Percentiles rank a stretch among this genome's conserved stretches.
These are phyloP conservation scores for Aspidoscelis tigris DNA, from an alignment of 2,113 vertebrate genomes.

Conservation along the genomic window DNA sequence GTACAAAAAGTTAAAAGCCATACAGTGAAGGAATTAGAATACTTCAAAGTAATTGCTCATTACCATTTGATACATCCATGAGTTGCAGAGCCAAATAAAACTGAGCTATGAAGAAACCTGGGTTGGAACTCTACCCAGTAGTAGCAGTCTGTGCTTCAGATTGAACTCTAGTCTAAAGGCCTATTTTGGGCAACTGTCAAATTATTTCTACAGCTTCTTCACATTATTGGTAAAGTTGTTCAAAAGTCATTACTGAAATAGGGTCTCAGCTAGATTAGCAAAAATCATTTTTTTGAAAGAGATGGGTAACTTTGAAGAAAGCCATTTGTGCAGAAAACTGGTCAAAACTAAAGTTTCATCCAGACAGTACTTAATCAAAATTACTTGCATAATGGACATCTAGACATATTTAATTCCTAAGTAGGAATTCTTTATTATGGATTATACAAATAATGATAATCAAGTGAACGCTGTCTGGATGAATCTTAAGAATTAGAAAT, in stretches of 20 bases:
- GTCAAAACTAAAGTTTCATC: too few relatives aligned
- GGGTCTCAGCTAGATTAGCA: background rate
- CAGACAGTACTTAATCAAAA: too few relatives aligned
- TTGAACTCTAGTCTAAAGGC: background rate
- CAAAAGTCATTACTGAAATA: background rate
- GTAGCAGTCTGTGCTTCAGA: background rate
- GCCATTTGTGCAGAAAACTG: background rate
- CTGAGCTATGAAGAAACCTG: background rate
- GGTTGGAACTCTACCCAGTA: background rate
- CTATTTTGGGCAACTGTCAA: background rate
- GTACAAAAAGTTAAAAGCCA: slow-evolving; percentile 26
- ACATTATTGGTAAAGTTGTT: background rate
- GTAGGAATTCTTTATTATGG: too few relatives aligned
- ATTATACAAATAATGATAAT: too few relatives aligned
- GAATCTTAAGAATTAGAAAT: too few relatives aligned
- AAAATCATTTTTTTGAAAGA: background rate
- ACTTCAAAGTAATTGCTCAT: background rate
- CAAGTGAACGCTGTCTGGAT: too few relatives aligned
- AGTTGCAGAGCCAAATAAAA: background rate
- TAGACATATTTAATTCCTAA: too few relatives aligned
- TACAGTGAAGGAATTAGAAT: slow-evolving; percentile 6
- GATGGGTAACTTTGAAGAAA: background rate
- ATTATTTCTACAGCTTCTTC: background rate
- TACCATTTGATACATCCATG: background rate
- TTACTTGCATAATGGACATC: too few relatives aligned